phyloP scores from a whole-genome alignment of 2,888 invertebrate genomes.

The Troides aeacus region DNA sequence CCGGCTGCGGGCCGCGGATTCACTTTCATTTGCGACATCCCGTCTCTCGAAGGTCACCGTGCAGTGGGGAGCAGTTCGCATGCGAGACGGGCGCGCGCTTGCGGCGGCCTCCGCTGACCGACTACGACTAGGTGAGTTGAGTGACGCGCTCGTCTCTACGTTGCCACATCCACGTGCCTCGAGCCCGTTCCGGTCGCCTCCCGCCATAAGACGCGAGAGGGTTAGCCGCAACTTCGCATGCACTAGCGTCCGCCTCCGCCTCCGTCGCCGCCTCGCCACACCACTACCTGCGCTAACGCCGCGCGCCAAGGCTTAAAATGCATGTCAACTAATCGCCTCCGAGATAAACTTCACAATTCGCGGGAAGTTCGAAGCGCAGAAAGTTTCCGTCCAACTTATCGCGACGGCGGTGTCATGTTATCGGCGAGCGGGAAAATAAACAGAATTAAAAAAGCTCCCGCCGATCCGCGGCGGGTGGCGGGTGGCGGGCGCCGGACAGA shows the following conservation, averaged over 20 bases:
- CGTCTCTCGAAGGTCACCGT: constrained; percentile 78
- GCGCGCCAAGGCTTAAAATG: constrained; percentile 42
- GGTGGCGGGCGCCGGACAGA: constrained; percentile 59
- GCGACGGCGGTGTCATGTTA: constrained; percentile 12
- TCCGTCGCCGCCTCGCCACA: constrained; percentile 43
- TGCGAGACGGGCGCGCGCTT: constrained; percentile 61
- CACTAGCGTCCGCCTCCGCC: constrained; percentile 44
- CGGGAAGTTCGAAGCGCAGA: constrained; percentile 41
- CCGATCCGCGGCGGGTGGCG: constrained; percentile 51
- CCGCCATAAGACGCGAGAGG: constrained; percentile 52
- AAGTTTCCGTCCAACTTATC: constrained; percentile 42
- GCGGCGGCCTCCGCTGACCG: constrained; percentile 71
- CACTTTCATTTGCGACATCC: constrained; percentile 80
- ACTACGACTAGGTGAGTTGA: constrained; percentile 65
- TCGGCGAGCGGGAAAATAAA: constrained; percentile 47
- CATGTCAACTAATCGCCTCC: constrained; percentile 33
- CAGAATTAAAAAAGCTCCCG: constrained; percentile 58
- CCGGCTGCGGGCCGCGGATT: constrained; percentile 74
- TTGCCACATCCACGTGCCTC: constrained; percentile 66
- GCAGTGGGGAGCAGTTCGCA: constrained; percentile 53
- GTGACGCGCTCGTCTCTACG: constrained; percentile 63
- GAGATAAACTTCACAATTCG: constrained; percentile 55
- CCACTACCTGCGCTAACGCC: constrained; percentile 47
- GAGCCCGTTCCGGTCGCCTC: constrained; percentile 58
- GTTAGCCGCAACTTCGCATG: constrained; percentile 15